Percentiles rank a stretch among this genome's conserved stretches.
Evolutionary conservation across 2,888 invertebrate genomes (phyloP).

Genomic region (Ashinkailepas kermadecensis): DNA sequence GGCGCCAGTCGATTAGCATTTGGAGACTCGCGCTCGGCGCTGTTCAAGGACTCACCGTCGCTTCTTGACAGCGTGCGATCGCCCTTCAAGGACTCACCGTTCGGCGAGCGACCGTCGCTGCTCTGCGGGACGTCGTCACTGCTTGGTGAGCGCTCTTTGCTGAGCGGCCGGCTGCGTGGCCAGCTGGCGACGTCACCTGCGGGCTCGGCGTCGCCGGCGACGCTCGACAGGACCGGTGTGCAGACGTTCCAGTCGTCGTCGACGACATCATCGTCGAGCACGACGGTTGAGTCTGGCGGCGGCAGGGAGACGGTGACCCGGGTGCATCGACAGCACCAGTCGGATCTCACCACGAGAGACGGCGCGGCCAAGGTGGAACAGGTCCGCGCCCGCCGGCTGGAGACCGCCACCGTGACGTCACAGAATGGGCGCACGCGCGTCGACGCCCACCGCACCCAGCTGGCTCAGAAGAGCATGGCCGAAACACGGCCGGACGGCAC

Average conservation of each 20-base stretch:
- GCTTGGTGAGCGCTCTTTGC: neutral
- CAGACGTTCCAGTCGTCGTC: neutral
- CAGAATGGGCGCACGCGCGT: neutral
- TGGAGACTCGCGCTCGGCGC: neutral
- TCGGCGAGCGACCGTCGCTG: neutral
- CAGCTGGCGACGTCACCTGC: neutral
- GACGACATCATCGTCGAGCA: neutral
- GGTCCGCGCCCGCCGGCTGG: neutral
- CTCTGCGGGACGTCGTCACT: neutral
- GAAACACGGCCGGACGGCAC: neutral
- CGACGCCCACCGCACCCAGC: neutral
- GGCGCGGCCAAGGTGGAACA: neutral
- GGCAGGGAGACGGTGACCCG: conserved; percentile 1
- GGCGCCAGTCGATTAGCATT: neutral
- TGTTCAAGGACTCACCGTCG: neutral
- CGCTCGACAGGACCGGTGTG: neutral
- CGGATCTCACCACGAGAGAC: neutral
- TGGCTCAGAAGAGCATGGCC: neutral
- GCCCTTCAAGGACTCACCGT: neutral
- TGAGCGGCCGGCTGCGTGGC: neutral
- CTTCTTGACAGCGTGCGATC: neutral
- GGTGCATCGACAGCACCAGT: neutral
- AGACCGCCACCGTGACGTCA: neutral
- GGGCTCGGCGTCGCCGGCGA: neutral
- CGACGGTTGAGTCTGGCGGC: neutral